These are phyloP conservation scores for Mythimna albipuncta DNA, from an alignment of 2,888 invertebrate genomes.

Conservation along the genomic window DNA sequence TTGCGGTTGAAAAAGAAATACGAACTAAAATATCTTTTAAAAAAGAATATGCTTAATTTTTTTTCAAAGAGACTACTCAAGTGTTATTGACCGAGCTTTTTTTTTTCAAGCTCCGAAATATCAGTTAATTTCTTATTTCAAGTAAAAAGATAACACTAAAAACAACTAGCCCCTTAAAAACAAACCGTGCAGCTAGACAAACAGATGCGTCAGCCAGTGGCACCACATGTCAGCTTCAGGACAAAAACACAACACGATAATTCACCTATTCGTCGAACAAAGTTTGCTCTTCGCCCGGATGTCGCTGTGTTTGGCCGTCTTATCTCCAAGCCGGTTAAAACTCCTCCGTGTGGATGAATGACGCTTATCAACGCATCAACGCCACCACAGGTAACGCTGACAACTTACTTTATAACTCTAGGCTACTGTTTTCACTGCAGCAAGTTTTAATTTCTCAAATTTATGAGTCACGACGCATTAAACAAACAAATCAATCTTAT, in stretches of 20 bases:
- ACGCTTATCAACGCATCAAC: conserved; percentile 81
- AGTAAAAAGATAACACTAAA: conserved; percentile 15
- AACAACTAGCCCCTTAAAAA: conserved; percentile 44
- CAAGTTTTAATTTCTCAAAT: conserved; percentile 63
- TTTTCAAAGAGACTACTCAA: conserved; percentile 10
- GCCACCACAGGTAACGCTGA: conserved; percentile 75
- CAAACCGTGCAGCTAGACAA: conserved; percentile 55
- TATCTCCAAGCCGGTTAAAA: conserved; percentile 78
- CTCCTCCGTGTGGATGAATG: conserved; percentile 75
- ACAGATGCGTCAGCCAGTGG: conserved; percentile 70
- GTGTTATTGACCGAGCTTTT: conserved; percentile 26
- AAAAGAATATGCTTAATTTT: background rate
- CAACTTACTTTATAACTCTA: conserved; percentile 78
- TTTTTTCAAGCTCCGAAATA: conserved; percentile 20
- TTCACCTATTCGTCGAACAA: conserved; percentile 62
- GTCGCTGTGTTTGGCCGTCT: conserved; percentile 79
- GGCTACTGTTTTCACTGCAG: conserved; percentile 79
- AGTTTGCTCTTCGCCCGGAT: conserved; percentile 84
- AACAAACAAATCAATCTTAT: conserved; percentile 61
- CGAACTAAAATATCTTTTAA: background rate
- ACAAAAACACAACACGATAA: conserved; percentile 68
- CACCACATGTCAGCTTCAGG: conserved; percentile 69
- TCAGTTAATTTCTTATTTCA: conserved; percentile 9
- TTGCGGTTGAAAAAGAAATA: conserved; percentile 28
- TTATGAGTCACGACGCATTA: conserved; percentile 54